These are phyloP conservation scores for Macrochelys suwanniensis DNA, from an alignment of 2,797 vertebrate species.

Conservation along the genomic window DNA sequence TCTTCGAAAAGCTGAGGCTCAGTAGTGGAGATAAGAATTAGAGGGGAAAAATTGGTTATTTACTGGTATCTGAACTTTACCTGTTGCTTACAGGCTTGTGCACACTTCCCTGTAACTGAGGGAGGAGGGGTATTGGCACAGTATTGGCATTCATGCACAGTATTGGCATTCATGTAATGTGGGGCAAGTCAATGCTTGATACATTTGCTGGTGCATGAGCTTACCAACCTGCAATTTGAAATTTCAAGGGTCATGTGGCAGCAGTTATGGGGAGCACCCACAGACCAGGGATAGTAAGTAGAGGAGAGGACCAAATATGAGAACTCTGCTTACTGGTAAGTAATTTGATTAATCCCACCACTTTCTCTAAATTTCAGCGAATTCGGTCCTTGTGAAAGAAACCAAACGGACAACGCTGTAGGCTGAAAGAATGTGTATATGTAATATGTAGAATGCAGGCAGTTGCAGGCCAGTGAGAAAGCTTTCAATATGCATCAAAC, in stretches of 20 bases:
- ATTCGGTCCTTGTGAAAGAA: neutral
- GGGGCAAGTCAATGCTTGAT: slow-evolving; percentile 77
- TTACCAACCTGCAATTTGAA: slow-evolving; percentile 82
- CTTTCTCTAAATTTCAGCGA: neutral
- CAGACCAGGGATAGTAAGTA: slow-evolving; percentile 44
- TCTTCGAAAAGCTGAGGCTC: neutral
- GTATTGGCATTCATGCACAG: neutral
- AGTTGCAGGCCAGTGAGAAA: neutral
- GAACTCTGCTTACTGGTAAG: slow-evolving; percentile 76
- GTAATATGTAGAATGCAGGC: neutral
- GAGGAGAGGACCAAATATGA: slow-evolving; percentile 73
- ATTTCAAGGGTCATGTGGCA: slow-evolving; percentile 77
- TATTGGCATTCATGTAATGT: slow-evolving; percentile 28
- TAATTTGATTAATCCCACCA: slow-evolving; percentile 31
- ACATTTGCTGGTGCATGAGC: slow-evolving; percentile 77
- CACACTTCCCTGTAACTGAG: neutral
- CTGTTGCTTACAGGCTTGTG: neutral
- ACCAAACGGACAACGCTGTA: neutral
- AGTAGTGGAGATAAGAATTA: neutral
- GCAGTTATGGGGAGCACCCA: slow-evolving; percentile 16
- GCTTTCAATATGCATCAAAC: neutral
- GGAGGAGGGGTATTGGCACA: neutral
- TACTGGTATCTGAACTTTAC: accelerated
- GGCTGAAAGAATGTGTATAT: neutral
- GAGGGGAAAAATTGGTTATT: accelerated